Percentiles rank a stretch among this genome's conserved stretches.
Conservation (phyloP, 2,888 invertebrate genomes). For the Lymantria dispar region DNA sequence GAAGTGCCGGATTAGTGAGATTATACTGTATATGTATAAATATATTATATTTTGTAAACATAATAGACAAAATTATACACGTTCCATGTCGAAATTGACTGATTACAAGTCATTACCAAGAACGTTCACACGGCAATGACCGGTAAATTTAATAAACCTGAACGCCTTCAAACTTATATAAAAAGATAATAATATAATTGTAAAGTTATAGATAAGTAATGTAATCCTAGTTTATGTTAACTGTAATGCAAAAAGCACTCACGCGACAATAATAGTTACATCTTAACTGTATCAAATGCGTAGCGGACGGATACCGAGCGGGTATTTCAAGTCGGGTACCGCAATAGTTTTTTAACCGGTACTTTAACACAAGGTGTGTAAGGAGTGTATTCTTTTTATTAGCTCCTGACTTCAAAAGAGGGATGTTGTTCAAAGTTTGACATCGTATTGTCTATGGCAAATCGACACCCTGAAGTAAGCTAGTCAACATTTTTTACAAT, state of each 20-base stretch:
- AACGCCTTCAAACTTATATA: neutral
- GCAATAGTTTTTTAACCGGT: neutral
- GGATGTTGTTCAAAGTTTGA: too few relatives aligned
- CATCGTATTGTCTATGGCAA: too few relatives aligned
- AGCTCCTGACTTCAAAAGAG: too few relatives aligned
- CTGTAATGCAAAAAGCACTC: neutral
- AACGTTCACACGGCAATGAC: neutral
- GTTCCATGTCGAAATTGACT: neutral
- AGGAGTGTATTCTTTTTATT: too few relatives aligned
- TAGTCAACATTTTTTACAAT: too few relatives aligned
- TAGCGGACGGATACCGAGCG: neutral
- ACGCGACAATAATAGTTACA: neutral
- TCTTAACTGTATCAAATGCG: neutral
- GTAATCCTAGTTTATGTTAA: neutral
- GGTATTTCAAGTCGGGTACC: neutral
- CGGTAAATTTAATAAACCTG: neutral
- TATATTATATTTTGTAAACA: too few relatives aligned
- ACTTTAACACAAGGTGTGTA: too few relatives aligned
- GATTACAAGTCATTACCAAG: neutral
- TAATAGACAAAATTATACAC: too few relatives aligned
- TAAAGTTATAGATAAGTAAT: neutral
- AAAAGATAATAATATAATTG: neutral
- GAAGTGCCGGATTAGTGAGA: too few relatives aligned
- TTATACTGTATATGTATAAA: too few relatives aligned
- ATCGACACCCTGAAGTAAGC: too few relatives aligned